Conservation (phyloP, 2,113 vertebrate species). For the Oenanthe oenanthe region DNA sequence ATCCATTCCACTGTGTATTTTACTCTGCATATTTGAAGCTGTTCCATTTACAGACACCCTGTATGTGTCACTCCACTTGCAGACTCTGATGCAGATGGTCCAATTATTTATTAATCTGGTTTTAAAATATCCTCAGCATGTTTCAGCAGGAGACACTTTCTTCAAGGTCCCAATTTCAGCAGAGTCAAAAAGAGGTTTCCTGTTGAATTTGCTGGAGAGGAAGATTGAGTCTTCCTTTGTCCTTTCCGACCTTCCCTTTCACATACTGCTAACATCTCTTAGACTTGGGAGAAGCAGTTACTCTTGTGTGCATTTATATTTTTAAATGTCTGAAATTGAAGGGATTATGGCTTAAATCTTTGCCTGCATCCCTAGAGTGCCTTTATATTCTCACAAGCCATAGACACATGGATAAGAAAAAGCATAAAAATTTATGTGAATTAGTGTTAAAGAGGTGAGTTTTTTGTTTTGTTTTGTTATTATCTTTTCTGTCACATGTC, state of each 20-base stretch:
- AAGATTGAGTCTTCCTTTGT: background rate
- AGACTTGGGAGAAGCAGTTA: background rate
- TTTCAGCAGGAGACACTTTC: slow-evolving; percentile 45
- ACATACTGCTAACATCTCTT: background rate
- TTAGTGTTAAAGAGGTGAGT: background rate
- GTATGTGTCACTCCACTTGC: slow-evolving; percentile 39
- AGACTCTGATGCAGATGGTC: slow-evolving; percentile 50
- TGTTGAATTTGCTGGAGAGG: background rate
- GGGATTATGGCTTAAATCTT: background rate
- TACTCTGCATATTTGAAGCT: slow-evolving; percentile 43
- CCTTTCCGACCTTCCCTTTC: slow-evolving; percentile 41
- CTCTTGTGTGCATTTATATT: background rate
- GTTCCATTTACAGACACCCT: slow-evolving; percentile 57
- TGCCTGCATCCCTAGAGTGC: background rate
- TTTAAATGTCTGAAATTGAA: background rate
- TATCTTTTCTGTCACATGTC: background rate
- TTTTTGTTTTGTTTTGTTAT: background rate
- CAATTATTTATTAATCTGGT: slow-evolving; percentile 66
- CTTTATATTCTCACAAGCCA: background rate
- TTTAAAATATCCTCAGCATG: slow-evolving; percentile 41
- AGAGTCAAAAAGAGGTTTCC: background rate
- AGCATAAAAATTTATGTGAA: background rate
- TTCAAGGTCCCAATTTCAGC: slow-evolving; percentile 41
- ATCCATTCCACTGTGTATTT: slow-evolving; percentile 48
- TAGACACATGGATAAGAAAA: background rate